These are phyloP conservation scores for Drosophila carrolli DNA, from an alignment of 1,140 invertebrate genomes.

Conservation along the genomic window DNA sequence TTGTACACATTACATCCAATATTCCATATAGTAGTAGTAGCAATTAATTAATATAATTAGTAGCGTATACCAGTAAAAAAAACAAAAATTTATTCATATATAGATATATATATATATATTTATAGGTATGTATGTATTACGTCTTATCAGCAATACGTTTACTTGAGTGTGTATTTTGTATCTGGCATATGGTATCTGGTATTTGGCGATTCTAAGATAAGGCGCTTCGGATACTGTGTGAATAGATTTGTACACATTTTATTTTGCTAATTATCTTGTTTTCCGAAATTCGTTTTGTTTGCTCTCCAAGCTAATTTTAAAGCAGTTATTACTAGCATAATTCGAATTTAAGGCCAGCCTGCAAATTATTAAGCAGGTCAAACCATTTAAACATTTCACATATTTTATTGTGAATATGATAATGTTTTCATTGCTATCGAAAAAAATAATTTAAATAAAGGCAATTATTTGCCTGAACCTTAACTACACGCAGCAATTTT, in stretches of 20 bases:
- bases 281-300: conserved; percentile 2
- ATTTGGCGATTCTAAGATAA: conserved; percentile 41
- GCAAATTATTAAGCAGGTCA: not conserved
- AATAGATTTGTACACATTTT: conserved; percentile 42
- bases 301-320: conserved; percentile 13
- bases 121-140: conserved; percentile 48
- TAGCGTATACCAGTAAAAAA: conserved; percentile 70
- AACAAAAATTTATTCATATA: conserved; percentile 63
- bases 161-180: conserved; percentile 52
- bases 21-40: conserved; percentile 79
- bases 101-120: conserved; percentile 66
- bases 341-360: not conserved
- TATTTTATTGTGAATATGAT: too few relatives aligned
- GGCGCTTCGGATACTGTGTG: conserved; percentile 25
- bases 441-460: not conserved
- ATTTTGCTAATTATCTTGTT: conserved; percentile 19
- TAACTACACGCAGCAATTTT: too few relatives aligned
- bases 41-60: conserved; percentile 75
- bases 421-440: not conserved
- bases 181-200: conserved; percentile 46
- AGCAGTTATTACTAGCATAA: not conserved
- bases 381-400: too few relatives aligned
- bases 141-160: conserved; percentile 63
- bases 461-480: too few relatives aligned
- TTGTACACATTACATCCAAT: conserved; percentile 84